Percentiles rank a stretch among this genome's conserved stretches.
phyloP scores from a whole-genome alignment of 2,888 invertebrate species.

The Pasiphila rectangulata region DNA sequence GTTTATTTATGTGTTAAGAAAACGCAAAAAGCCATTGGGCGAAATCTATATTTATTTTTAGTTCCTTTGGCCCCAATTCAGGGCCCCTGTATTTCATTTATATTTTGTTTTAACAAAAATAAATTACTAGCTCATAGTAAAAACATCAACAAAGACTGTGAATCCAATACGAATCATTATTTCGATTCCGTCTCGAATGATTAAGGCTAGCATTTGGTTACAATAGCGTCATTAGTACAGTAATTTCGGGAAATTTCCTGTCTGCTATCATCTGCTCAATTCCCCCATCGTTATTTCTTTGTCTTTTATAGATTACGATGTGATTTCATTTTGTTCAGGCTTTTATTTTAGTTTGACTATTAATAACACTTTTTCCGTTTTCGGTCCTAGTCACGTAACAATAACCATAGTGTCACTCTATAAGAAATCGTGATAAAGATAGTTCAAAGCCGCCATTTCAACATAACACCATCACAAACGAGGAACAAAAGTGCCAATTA shows the following conservation, averaged over 20 bases:
- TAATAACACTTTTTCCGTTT: too few species aligned
- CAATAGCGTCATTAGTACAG: conserved; percentile 29
- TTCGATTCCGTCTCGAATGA: conserved; percentile 11
- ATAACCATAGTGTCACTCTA: not conserved
- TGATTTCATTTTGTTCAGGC: not conserved
- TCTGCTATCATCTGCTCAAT: conserved; percentile 30
- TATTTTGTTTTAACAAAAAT: too few species aligned
- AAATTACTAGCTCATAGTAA: too few species aligned
- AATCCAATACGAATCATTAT: not conserved
- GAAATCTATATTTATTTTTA: too few species aligned
- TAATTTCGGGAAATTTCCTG: conserved; percentile 26
- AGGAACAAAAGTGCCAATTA: too few species aligned
- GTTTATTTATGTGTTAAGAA: too few species aligned
- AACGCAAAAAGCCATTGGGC: too few species aligned
- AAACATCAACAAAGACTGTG: not conserved
- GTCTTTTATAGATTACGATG: conserved; percentile 8
- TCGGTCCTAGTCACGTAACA: not conserved
- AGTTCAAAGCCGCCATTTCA: too few species aligned
- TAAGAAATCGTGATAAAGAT: too few species aligned
- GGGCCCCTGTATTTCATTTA: too few species aligned
- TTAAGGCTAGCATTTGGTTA: conserved; percentile 18
- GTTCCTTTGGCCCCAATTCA: too few species aligned
- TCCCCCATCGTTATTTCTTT: conserved; percentile 25
- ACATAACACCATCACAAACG: too few species aligned
- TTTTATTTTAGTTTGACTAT: not conserved